phyloP scores from a whole-genome alignment of 2,113 vertebrate species.

The Cinclus cinclus region DNA sequence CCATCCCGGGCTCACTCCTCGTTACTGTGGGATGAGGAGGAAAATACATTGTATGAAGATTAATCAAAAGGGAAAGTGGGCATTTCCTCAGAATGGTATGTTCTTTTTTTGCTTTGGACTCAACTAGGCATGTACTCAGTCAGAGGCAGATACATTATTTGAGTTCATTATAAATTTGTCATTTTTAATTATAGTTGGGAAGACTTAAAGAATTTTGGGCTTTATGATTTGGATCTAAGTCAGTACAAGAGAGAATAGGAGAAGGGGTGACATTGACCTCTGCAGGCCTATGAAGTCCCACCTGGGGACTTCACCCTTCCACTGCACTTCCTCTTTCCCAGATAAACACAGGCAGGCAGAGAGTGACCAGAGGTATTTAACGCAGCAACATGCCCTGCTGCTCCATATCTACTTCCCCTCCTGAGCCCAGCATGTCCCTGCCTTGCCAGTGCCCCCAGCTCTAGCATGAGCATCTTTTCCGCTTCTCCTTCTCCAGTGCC shows the following conservation, averaged over 20 bases:
- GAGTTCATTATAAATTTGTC: not conserved
- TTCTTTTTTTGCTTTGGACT: not conserved
- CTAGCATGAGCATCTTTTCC: slow-evolving; percentile 40
- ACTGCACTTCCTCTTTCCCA: accelerated
- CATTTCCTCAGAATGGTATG: not conserved
- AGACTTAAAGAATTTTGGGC: not conserved
- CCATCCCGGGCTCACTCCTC: not conserved
- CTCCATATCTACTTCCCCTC: not conserved
- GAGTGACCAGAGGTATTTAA: not conserved
- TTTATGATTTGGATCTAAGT: not conserved
- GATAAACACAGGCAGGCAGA: not conserved
- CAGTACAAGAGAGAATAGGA: not conserved
- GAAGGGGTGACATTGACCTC: accelerated
- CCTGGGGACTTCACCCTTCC: not conserved
- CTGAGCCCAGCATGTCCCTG: not conserved
- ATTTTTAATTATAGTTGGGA: not conserved
- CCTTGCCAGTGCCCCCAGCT: not conserved
- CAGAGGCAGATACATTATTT: not conserved
- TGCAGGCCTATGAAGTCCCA: not conserved
- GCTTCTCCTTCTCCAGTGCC: not conserved
- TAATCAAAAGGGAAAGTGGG: not conserved
- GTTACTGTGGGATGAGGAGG: not conserved
- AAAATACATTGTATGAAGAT: not conserved
- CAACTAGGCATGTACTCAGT: not conserved
- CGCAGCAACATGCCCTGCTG: accelerated